Conservation (phyloP, 2,797 vertebrate species). For the Rallus crepitans region DNA sequence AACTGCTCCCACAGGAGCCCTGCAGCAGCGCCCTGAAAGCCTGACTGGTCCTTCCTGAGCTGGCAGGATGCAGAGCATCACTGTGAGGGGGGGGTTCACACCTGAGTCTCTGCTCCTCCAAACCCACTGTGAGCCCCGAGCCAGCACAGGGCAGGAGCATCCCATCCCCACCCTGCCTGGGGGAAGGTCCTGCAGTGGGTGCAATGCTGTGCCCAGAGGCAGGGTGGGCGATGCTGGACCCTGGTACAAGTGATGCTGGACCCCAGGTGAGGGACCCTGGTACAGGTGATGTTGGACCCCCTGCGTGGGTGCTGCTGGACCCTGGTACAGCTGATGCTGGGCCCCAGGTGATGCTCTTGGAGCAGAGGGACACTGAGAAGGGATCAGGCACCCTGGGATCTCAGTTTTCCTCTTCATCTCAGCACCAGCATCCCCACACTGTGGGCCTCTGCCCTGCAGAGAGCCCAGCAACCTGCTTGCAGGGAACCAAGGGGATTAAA, state of each 20-base stretch:
- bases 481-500: neutral
- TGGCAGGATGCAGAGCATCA: rapidly evolving
- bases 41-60: neutral
- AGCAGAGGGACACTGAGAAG: neutral
- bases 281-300: neutral
- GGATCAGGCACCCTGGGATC: rapidly evolving
- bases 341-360: neutral
- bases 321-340: no score
- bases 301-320: no score
- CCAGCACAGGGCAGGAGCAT: neutral
- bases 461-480: rapidly evolving
- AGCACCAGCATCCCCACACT: rapidly evolving
- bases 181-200: neutral
- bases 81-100: neutral
- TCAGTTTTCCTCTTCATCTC: neutral
- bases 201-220: rapidly evolving
- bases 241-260: no score
- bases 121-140: neutral
- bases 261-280: no score
- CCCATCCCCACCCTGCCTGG: neutral
- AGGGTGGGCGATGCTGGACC: no score
- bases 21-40: no score
- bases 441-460: neutral
- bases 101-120: neutral
- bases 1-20: no score